These are phyloP conservation scores for Oreotrochilus melanogaster DNA, from an alignment of 2,113 vertebrate species.

Conservation along the genomic window DNA sequence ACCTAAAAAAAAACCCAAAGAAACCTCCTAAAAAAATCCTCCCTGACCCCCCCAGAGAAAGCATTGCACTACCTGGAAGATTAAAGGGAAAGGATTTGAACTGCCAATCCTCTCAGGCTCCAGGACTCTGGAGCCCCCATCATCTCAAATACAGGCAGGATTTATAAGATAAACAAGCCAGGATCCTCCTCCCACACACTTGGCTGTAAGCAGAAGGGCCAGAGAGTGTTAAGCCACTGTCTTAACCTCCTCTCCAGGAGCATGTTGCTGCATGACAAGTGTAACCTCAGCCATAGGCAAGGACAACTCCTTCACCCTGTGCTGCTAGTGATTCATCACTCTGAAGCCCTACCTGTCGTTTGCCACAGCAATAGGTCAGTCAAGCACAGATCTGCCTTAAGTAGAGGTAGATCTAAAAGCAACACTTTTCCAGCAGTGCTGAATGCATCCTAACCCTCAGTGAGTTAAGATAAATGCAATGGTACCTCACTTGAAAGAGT, in stretches of 20 bases:
- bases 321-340: fast-evolving
- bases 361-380: not conserved
- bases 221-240: not conserved
- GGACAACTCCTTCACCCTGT: fast-evolving
- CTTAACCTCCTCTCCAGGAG: not conserved
- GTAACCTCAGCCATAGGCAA: fast-evolving
- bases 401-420: not conserved
- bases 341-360: not conserved
- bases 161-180: not conserved
- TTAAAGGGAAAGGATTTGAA: not conserved
- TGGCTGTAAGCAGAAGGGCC: not conserved
- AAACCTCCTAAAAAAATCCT: not conserved
- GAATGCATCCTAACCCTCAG: not conserved
- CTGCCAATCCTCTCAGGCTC: not conserved
- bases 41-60: not conserved
- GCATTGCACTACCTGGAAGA: not conserved
- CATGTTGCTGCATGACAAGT: fast-evolving
- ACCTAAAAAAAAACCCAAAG: not conserved
- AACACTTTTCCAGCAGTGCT: not conserved
- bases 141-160: not conserved
- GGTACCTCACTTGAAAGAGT: not conserved
- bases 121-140: not conserved
- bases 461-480: not conserved
- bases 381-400: not conserved
- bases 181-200: not conserved